Conservation (phyloP, 2,113 vertebrate genomes). For the Psittacus erithacus region DNA sequence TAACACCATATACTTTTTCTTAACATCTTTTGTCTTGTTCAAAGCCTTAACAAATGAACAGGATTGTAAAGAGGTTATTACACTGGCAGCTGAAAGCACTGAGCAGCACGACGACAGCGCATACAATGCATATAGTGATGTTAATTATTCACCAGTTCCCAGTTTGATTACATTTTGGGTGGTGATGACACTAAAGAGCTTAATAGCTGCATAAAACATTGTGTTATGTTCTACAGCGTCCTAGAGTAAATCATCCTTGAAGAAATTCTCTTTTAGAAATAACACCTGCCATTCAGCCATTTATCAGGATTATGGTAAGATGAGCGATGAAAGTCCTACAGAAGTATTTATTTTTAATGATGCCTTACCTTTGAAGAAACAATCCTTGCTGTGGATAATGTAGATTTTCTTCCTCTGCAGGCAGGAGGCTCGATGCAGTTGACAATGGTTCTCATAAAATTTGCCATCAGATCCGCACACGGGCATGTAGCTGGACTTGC, state of each 20-base stretch:
- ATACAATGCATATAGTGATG: not conserved
- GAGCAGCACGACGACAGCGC: not conserved
- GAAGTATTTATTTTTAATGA: not conserved
- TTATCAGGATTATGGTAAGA: not conserved
- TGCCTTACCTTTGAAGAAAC: conserved; percentile 92
- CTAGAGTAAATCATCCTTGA: not conserved
- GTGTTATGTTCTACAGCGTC: not conserved
- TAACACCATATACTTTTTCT: not conserved
- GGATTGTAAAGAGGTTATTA: not conserved
- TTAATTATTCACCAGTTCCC: conserved; percentile 22
- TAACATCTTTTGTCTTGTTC: not conserved
- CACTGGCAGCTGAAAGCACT: not conserved
- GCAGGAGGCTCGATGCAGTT: conserved; percentile 89
- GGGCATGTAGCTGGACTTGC: conserved; percentile 86
- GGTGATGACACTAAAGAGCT: not conserved
- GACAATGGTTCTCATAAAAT: conserved; percentile 95
- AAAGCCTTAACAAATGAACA: not conserved
- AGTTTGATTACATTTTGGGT: not conserved
- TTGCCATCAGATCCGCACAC: conserved; percentile 92
- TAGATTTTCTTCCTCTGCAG: conserved; percentile 84
- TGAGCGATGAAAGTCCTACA: not conserved
- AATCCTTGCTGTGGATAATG: conserved; percentile 88
- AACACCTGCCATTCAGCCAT: not conserved
- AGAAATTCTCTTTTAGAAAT: not conserved
- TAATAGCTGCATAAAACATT: conserved; percentile 10